These are phyloP conservation scores for Pogona vitticeps DNA, from an alignment of 2,113 vertebrate genomes.

Conservation along the genomic window DNA sequence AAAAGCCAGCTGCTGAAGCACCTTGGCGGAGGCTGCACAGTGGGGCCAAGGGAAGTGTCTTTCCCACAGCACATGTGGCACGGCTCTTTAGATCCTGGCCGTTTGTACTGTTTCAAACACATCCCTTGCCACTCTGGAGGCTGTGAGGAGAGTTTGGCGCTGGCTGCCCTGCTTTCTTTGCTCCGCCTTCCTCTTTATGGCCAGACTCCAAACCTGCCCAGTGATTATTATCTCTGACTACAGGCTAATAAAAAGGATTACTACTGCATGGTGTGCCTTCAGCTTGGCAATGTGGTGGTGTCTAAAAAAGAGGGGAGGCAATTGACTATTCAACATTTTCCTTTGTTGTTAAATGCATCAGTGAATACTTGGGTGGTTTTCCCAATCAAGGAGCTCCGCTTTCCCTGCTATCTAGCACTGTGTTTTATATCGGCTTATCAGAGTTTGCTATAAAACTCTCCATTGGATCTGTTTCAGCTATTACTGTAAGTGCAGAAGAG, in stretches of 20 bases:
- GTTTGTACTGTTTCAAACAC: neutral
- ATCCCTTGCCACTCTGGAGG: neutral
- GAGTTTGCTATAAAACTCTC: constrained; percentile 65
- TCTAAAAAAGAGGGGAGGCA: constrained; percentile 34
- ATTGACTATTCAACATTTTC: neutral
- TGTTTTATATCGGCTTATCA: constrained; percentile 51
- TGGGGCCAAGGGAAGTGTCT: neutral
- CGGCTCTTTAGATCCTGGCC: neutral
- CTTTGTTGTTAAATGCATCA: neutral
- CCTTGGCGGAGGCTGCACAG: neutral
- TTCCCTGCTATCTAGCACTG: constrained; percentile 39
- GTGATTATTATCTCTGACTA: constrained; percentile 18
- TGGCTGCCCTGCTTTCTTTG: neutral
- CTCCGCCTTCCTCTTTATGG: neutral
- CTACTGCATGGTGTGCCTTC: neutral
- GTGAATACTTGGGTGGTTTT: constrained; percentile 40
- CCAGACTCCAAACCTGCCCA: neutral
- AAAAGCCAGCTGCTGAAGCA: neutral
- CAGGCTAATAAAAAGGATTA: constrained; percentile 27
- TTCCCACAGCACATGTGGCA: neutral
- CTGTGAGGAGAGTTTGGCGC: neutral
- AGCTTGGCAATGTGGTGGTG: constrained; percentile 14
- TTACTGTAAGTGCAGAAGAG: constrained; percentile 63
- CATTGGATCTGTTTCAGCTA: constrained; percentile 57
- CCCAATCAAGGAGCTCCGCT: constrained; percentile 36